These are phyloP conservation scores for Xiphorhynchus erythropygius DNA, from an alignment of 2,797 vertebrate genomes.

Conservation along the genomic window DNA sequence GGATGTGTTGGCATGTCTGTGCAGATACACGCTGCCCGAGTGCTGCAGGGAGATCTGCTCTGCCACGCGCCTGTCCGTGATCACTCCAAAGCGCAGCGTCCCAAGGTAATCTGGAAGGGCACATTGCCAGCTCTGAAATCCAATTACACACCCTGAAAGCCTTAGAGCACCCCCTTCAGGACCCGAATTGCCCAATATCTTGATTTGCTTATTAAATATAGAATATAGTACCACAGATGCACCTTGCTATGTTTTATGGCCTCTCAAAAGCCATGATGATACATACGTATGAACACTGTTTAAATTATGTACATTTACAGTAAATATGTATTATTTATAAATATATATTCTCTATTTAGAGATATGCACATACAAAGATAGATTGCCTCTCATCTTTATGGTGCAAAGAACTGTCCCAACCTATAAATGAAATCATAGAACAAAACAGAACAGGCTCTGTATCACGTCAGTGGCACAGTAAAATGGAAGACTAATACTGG, in stretches of 20 bases:
- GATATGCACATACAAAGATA: background rate
- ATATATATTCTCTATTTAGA: background rate
- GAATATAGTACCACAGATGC: background rate
- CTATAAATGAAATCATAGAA: background rate
- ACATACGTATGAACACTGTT: background rate
- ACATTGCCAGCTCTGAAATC: constrained; percentile 9
- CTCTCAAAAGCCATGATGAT: background rate
- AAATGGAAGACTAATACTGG: background rate
- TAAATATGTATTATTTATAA: background rate
- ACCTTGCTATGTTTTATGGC: background rate
- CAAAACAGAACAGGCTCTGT: background rate
- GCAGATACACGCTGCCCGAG: constrained; percentile 88
- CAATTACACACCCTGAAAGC: background rate
- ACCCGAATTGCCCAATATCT: background rate
- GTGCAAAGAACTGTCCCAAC: background rate
- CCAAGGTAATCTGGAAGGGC: constrained; percentile 87
- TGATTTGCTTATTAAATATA: background rate
- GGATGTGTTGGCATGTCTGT: constrained; percentile 90
- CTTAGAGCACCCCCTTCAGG: background rate
- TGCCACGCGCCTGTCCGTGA: constrained; percentile 88
- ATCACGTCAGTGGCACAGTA: background rate
- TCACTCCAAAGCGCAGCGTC: constrained; percentile 88
- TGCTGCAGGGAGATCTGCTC: constrained; percentile 82
- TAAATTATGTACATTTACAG: background rate
- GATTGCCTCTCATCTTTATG: background rate